Evolutionary conservation across 2,888 invertebrate genomes (phyloP).

Genomic region (Leucophora obtusa): DNA sequence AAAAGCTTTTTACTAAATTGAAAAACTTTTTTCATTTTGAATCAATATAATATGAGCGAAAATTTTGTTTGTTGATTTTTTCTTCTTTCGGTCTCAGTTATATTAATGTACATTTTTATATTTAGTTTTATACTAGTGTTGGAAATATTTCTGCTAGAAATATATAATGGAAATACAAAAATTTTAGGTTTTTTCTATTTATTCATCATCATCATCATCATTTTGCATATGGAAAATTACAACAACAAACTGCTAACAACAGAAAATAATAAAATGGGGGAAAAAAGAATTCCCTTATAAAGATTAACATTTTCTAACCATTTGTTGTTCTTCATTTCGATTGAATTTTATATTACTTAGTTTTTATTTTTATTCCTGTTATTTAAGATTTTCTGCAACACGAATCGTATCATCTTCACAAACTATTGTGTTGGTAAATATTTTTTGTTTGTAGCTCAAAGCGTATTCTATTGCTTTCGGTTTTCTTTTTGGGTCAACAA

Average conservation of each 20-base stretch:
- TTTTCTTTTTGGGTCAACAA: conserved; percentile 58
- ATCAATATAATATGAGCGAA: conserved; percentile 44
- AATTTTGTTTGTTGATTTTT: conserved; percentile 47
- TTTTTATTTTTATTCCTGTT: neutral
- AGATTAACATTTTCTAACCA: conserved; percentile 41
- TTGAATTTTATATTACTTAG: conserved; percentile 6
- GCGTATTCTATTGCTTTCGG: conserved; percentile 1
- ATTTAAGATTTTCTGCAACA: neutral
- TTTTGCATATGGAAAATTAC: conserved; percentile 5
- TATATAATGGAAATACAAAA: conserved; percentile 2
- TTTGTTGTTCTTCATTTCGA: conserved; percentile 1
- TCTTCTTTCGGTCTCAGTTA: neutral
- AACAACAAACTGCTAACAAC: conserved; percentile 2
- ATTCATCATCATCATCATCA: conserved; percentile 30
- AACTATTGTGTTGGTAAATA: neutral
- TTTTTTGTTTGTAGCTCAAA: neutral
- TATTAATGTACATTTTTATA: neutral
- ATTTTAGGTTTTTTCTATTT: conserved; percentile 46
- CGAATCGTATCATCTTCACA: conserved; percentile 1
- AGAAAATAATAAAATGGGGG: neutral
- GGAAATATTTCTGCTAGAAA: neutral
- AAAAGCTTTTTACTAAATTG: conserved; percentile 69
- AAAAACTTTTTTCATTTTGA: conserved; percentile 76
- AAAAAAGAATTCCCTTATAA: conserved; percentile 10
- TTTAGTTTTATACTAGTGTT: conserved; percentile 15